Conservation (phyloP, 2,797 vertebrate genomes). For the Coreius guichenoti region DNA sequence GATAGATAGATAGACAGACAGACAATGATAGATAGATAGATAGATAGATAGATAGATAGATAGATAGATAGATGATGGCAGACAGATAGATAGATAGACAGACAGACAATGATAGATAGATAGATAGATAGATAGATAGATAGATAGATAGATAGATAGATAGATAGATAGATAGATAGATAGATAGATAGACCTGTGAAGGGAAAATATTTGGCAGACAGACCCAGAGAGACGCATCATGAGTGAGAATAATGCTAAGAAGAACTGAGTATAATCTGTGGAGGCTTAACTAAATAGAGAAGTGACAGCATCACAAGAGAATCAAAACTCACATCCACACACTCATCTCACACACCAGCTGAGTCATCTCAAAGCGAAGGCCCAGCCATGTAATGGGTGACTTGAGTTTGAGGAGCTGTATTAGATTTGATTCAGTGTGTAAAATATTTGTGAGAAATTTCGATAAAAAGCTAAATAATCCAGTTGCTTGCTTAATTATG, state of each 20-base stretch:
- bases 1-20: background rate
- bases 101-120: too few relatives aligned
- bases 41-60: background rate
- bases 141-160: too few relatives aligned
- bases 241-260: constrained; percentile 7
- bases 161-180: background rate
- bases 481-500: background rate
- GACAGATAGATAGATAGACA: too few relatives aligned
- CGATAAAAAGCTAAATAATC: background rate
- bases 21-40: too few relatives aligned
- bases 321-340: background rate
- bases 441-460: background rate
- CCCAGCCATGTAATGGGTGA: constrained; percentile 2
- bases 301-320: constrained; percentile 12
- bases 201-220: constrained; percentile 16
- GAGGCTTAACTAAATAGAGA: constrained; percentile 23
- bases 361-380: background rate
- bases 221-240: constrained; percentile 14
- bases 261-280: constrained; percentile 13
- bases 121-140: too few relatives aligned
- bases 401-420: background rate
- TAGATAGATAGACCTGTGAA: background rate
- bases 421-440: background rate
- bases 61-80: background rate
- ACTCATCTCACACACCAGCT: background rate